Evolutionary conservation across 1,140 invertebrate genomes (phyloP), one percentile per base, ranked within the genome.

Genomic region (Ectropis grisescens): DNA sequence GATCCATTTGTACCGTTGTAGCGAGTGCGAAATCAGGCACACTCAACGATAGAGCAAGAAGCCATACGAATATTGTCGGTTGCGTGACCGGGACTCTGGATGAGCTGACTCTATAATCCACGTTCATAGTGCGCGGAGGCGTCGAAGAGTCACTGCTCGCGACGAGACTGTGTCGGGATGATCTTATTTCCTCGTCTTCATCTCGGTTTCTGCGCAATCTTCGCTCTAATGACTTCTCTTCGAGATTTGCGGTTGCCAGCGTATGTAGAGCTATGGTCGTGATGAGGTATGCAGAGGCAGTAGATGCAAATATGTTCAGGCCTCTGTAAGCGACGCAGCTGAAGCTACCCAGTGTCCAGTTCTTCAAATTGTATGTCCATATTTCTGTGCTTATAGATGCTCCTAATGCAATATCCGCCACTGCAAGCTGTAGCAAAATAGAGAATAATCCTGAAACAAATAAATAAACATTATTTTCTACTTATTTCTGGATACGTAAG

Each of bases 31-130:
- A 85, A 37, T 85, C 75, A 7, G 85, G 85, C 33, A 87, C 66
- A 51, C 85, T 85, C 7, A 86, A 41, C 2, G 85, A 86, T 6
- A 75, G 54, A 30, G 84, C 72, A 19, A 85, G 42, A 24, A 85
- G 70, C 85, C 85, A 86, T 23, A 86, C 66, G 36, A 86, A 82
- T 26, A 83, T 50, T 13, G 60, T 62, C 1, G 85, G 85, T 34
- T 82, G 62, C 2, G 82, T 51, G 3, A 85, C 72, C 8, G 76
- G 68, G 15, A 86, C 53, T 42, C 55, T 59, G 2, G 49, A 64
- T 23, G 78, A 64, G 10, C 58, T 46, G 19, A 78, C 53, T 22
- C 70, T 42, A 33, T 84, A 84, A 38, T 84, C 79, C 6, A 84
- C 65, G 34, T 74, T 81, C 53, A 83, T 65, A 2, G 70, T 70